Evolutionary conservation across 2,888 invertebrate genomes (phyloP).

Genomic region (Scelioninae gen. 1): DNA sequence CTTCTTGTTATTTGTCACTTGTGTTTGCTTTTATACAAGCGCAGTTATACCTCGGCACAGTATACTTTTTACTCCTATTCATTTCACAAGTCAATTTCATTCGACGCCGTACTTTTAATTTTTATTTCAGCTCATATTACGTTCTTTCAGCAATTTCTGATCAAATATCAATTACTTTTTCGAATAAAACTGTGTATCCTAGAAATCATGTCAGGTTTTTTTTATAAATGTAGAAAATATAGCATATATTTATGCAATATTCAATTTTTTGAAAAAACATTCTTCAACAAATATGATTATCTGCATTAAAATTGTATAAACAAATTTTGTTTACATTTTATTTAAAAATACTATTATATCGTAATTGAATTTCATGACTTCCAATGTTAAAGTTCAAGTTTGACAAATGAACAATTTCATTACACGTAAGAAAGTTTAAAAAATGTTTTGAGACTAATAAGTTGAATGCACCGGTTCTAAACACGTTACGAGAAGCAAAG

Average conservation of each 20-base stretch:
- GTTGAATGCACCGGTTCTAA: slow-evolving; percentile 12
- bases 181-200: no score
- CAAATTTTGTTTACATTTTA: no score
- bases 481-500: slow-evolving; percentile 2
- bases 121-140: slow-evolving; percentile 18
- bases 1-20: slow-evolving; percentile 70
- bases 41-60: slow-evolving; percentile 7
- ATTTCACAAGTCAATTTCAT: slow-evolving; percentile 20
- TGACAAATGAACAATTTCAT: no score
- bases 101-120: slow-evolving; percentile 1
- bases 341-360: no score
- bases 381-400: no score
- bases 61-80: neutral
- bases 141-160: slow-evolving; percentile 10
- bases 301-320: no score
- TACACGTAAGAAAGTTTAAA: neutral
- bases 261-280: no score
- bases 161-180: slow-evolving; percentile 19
- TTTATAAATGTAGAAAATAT: no score
- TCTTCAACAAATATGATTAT: no score
- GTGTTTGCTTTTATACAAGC: slow-evolving; percentile 48
- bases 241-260: no score
- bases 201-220: no score
- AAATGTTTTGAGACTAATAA: neutral
- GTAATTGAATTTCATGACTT: no score